These are phyloP conservation scores for Lasioglossum marginatum DNA, from an alignment of 2,888 invertebrate genomes.

Conservation along the genomic window DNA sequence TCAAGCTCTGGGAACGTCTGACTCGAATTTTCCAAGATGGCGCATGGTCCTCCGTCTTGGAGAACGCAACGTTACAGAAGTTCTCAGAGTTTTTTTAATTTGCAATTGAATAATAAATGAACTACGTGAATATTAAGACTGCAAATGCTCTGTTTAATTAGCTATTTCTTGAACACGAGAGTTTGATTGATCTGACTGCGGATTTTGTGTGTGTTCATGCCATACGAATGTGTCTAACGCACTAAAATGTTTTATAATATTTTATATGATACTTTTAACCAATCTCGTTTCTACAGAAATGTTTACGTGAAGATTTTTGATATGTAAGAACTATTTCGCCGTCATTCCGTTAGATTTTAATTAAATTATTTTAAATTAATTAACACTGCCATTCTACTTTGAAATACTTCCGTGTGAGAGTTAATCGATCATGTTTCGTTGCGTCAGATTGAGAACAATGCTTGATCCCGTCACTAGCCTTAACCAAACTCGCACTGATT, in stretches of 20 bases:
- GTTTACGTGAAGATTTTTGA: background rate
- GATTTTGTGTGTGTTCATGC: background rate
- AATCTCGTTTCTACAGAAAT: background rate
- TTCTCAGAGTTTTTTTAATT: background rate
- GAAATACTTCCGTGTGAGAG: background rate
- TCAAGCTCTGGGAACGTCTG: background rate
- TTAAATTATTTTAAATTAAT: background rate
- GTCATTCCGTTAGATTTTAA: background rate
- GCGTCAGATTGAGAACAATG: background rate
- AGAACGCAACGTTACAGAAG: background rate
- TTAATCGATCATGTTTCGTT: background rate
- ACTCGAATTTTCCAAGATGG: background rate
- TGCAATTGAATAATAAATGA: background rate
- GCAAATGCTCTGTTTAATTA: background rate
- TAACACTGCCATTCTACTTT: background rate
- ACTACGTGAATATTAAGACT: background rate
- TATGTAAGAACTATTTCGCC: background rate
- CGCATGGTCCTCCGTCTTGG: background rate
- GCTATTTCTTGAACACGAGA: background rate
- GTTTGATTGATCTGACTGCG: background rate
- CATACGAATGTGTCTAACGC: background rate
- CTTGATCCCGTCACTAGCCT: constrained; percentile 59
- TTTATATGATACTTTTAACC: background rate
- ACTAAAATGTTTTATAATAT: background rate
- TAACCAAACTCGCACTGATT: constrained; percentile 82